Conservation (phyloP, 2,888 invertebrate species). For the Achlya flavicornis region DNA sequence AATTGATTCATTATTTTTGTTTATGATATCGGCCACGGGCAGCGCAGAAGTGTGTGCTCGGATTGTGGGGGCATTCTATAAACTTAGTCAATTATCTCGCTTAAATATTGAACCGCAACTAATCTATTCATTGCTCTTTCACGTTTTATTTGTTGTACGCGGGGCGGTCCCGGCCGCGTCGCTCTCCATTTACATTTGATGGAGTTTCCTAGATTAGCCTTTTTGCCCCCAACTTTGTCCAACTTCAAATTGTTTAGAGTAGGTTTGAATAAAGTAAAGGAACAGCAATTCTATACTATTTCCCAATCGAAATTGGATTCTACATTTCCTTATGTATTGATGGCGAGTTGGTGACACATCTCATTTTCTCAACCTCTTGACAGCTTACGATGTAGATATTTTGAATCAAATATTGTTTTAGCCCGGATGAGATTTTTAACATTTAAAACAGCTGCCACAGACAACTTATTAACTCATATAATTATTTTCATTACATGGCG, state of each 20-base stretch:
- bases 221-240: constrained; percentile 33
- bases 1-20: too few relatives aligned
- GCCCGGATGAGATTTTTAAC: too few relatives aligned
- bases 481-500: too few relatives aligned
- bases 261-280: constrained; percentile 32
- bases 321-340: not conserved
- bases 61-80: not conserved
- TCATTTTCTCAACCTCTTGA: too few relatives aligned
- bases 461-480: too few relatives aligned
- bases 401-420: too few relatives aligned
- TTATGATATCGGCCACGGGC: too few relatives aligned
- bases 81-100: constrained; percentile 44
- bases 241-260: constrained; percentile 44
- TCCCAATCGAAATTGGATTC: constrained; percentile 17
- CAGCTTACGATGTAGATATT: too few relatives aligned
- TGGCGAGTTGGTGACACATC: not conserved
- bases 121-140: constrained; percentile 40
- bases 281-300: constrained; percentile 20
- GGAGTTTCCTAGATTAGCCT: constrained; percentile 44
- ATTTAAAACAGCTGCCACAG: too few relatives aligned
- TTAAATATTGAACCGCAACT: constrained; percentile 49
- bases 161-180: constrained; percentile 19
- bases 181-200: constrained; percentile 53
- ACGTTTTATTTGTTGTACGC: constrained; percentile 44
- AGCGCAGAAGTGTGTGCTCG: not conserved